phyloP scores from a whole-genome alignment of 2,797 vertebrate genomes.

The Pelochelys cantorii region DNA sequence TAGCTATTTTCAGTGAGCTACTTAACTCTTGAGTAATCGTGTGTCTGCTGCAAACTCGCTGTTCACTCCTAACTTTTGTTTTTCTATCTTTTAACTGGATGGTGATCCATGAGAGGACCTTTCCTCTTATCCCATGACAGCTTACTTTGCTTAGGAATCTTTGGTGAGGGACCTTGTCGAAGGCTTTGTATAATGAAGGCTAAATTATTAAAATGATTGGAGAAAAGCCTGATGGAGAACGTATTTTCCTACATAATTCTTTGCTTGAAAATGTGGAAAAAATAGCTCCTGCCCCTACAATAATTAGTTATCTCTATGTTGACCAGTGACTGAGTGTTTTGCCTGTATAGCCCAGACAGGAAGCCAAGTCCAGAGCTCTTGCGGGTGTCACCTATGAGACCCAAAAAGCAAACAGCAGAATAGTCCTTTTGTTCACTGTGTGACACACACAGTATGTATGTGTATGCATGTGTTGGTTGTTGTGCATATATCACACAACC shows the following conservation, averaged over 20 bases:
- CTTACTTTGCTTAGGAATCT: background rate
- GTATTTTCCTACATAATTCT: slow-evolving; percentile 16
- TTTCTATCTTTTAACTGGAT: background rate
- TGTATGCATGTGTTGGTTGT: background rate
- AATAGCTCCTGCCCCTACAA: slow-evolving; percentile 21
- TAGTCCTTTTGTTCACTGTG: background rate
- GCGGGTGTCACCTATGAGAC: slow-evolving; percentile 12
- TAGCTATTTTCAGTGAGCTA: background rate
- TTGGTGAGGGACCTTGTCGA: background rate
- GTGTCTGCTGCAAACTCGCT: background rate
- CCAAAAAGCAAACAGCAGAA: background rate
- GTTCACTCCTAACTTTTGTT: background rate
- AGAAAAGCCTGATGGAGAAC: slow-evolving; percentile 58
- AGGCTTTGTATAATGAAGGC: slow-evolving; percentile 45
- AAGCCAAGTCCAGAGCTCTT: slow-evolving; percentile 44
- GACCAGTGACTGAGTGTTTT: slow-evolving; percentile 36
- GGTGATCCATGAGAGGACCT: background rate
- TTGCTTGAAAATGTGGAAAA: slow-evolving; percentile 33
- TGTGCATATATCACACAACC: background rate
- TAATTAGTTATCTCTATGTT: background rate
- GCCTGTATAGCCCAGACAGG: background rate
- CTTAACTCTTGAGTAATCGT: background rate
- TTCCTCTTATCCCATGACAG: background rate
- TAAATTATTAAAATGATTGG: slow-evolving; percentile 30
- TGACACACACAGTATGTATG: accelerated